phyloP scores from a whole-genome alignment of 2,797 vertebrate species.

The Falco novaeseelandiae region DNA sequence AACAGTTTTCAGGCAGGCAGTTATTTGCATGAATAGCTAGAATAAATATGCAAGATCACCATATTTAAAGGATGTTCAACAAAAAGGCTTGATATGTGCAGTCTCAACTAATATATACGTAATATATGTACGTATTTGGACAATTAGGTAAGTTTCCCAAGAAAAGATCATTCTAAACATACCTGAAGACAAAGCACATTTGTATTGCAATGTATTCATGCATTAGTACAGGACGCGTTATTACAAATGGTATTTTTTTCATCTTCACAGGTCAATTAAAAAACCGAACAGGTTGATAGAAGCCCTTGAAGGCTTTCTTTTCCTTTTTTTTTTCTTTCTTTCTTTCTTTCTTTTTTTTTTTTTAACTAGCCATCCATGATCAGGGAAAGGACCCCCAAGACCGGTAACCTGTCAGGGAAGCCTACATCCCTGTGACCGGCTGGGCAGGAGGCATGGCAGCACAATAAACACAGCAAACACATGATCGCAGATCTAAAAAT shows the following conservation, averaged over 20 bases:
- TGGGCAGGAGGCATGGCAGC: slow-evolving; percentile 3
- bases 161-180: not conserved
- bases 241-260: not conserved
- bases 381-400: not conserved
- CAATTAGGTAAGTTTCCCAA: not conserved
- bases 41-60: not conserved
- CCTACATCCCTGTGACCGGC: not conserved
- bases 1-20: not conserved
- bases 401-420: not conserved
- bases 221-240: not conserved
- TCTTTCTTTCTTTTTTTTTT: not conserved
- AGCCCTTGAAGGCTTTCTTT: not conserved
- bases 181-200: not conserved
- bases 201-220: no score
- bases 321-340: not conserved
- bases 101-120: not conserved
- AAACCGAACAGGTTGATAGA: not conserved
- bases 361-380: rapidly evolving
- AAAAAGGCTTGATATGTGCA: not conserved
- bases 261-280: not conserved
- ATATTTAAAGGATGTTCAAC: not conserved
- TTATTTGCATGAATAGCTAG: not conserved
- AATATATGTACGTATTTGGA: not conserved
- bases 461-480: slow-evolving; percentile 63
- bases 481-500: slow-evolving; percentile 81